Evolutionary conservation across 2,888 invertebrate genomes (phyloP).

Genomic region (Cheilosia impressa): DNA sequence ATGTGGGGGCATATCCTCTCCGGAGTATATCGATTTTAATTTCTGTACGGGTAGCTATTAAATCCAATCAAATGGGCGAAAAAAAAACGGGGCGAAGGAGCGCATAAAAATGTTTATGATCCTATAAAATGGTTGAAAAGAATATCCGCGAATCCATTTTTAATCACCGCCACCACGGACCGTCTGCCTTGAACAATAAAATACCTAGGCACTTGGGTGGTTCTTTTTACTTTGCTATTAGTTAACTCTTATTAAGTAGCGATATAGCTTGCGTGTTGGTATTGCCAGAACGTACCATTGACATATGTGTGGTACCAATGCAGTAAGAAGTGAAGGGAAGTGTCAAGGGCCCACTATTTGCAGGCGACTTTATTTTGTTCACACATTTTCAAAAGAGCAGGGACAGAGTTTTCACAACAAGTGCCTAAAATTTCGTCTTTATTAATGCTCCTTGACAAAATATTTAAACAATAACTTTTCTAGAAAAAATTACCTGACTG

Average conservation of each 20-base stretch:
- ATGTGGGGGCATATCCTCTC: background rate
- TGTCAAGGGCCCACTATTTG: no score
- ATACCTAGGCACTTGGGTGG: slow-evolving; percentile 19
- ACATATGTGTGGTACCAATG: no score
- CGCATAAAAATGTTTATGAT: slow-evolving; percentile 41
- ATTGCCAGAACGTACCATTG: background rate
- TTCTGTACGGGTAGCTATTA: slow-evolving; percentile 25
- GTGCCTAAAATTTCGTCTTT: no score
- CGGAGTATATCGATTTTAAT: slow-evolving; percentile 25
- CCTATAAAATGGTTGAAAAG: slow-evolving; percentile 52
- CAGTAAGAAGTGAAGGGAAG: background rate
- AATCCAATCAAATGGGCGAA: slow-evolving; percentile 20
- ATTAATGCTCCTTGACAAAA: no score
- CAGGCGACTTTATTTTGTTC: no score
- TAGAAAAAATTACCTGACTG: no score
- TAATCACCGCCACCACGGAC: slow-evolving; percentile 39
- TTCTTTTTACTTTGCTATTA: slow-evolving; percentile 39
- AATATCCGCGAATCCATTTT: slow-evolving; percentile 51
- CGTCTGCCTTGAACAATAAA: slow-evolving; percentile 45
- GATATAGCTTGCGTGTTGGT: slow-evolving; percentile 45
- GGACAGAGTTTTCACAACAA: no score
- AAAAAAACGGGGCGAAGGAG: slow-evolving; percentile 11
- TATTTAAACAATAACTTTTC: no score
- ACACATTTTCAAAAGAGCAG: no score
- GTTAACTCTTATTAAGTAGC: slow-evolving; percentile 44